Base-by-base conservation (phyloP, 2,113 vertebrate species). In the Halcyon senegalensis region DNA sequence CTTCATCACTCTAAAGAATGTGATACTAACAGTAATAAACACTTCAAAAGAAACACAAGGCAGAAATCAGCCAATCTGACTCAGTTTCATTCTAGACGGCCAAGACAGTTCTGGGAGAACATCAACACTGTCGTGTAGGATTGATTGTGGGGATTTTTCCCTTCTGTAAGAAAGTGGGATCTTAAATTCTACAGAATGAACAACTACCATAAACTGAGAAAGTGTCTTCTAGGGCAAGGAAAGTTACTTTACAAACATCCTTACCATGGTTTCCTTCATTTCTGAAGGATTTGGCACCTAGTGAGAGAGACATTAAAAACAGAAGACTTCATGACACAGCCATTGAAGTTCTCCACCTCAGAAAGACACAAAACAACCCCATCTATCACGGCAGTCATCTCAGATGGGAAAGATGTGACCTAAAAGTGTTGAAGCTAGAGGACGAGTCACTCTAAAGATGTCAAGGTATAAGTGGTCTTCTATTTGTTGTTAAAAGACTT, bases 311-410 rank as follows among this genome's bases (percentile, higher is more conserved):
- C 13, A 18, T 3, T 5, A 21, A 41, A 0, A 2, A 64, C 62
- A 59, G 16, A 53, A 24, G 3, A 5, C 14, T 55, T 59, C 17
- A 23, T 1, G 8, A 55, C 5, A 13, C 24, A 50, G 64, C n/a
- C 44, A 17, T 28, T 63, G 3, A 5, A 5, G 8, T 44, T 74
- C 76, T 74, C 46, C 13, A 6, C 20, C 33, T 56, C 7, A 8
- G n/a, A n/a, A 33, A 66, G 39, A 55, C 70, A 37, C 39, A 83
- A 62, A 68, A 8, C 75, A 63, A 18, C 19, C 43, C 33, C 62
- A 19, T 10, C 43, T 19, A 5, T 39, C 10, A 3, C 1, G 3
- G 43, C 13, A 68, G 19, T 8, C 8, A 1, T 21, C 14, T 28
- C 56, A 56, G 59, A 24, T 5, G 20, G 31, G 56, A 70, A 78